Evolutionary conservation across 2,888 invertebrate genomes (phyloP), one percentile per base, ranked within the genome.

Genomic region (Hedychridium roseum): DNA sequence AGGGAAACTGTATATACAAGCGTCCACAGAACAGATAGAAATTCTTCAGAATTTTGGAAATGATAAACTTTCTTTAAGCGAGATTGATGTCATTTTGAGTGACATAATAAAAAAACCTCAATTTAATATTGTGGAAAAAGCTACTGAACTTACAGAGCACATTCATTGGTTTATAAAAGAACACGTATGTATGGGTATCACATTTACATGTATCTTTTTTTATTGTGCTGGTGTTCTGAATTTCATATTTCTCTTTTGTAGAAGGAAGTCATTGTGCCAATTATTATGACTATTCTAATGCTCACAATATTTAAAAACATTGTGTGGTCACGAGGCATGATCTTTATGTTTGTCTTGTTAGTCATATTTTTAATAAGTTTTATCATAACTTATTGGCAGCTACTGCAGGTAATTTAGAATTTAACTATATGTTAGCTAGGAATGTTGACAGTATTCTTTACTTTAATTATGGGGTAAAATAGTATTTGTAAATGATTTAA

Each of bases 381-480:
- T 27, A 45, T 67, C 6, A 62, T 75, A 36, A 71, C 66, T 1
- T 76, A 70, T 69, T 65, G 62, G 60, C 61, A 66, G 16, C 65
- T 76, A 26, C 28, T 74, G 40, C 55, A 68, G 64, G 74, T 75
- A 55, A 49, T 15, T 26, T 23, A 4, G 16, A 36, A 27, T 18
- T 32, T 35, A 30, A 17, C 11, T n/a, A 12, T 43, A 28, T 12
- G 15, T 4, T 14, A 34, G 1, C 11, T 34, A 11, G n/a, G 14
- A 27, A 34, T 15, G 11, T 7, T 40, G 26, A 1, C 14, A 18
- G 31, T 21, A 14, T 17, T 9, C 12, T 1, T 21, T 36, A 1
- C 39, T 34, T 20, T 38, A 18, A 12, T 14, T 37, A 27, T 23
- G 11, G 9, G 3, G 11, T 11, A 23, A n/a, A 11, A n/a, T 26